Base-by-base conservation (phyloP, 2,888 invertebrate genomes). In the Euzophera pinguis region DNA sequence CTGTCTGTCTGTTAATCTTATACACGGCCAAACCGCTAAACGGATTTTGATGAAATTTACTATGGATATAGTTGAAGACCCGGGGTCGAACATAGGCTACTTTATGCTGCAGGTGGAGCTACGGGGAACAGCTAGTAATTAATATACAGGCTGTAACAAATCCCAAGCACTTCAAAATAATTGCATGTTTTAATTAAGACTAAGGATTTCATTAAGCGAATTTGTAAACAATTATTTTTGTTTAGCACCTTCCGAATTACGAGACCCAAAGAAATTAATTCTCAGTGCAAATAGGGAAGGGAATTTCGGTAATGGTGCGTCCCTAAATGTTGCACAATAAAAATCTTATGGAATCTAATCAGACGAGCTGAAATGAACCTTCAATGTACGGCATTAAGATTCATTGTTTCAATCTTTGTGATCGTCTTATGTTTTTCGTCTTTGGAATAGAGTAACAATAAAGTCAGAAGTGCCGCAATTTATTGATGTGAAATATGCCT, bases 181-280 rank as follows among this genome's bases (percentile, higher is more conserved):
- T 57, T 58, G 49, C 47, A 59, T 47, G 38, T 45, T 55, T 51
- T 61, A 61, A 60, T 61, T 59, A 61, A 55, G 53, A 54, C 52
- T 48, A 35, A 53, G 53, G 47, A 53, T 60, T 64, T 61, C 59
- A 62, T 62, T 59, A 63, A 59, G 57, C 42, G 43, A 53, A 57
- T 59, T 59, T 55, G 57, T 59, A 58, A 60, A 60, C 59, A 63
- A 63, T 63, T 60, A 63, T 63, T 63, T 64, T 63, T 61, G 57
- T 56, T 58, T 53, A 60, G 57, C 56, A 54, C 59, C 55, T 59
- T 52, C 58, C 52, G 53, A 52, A 56, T 50, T 53, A 58, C 52
- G 53, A 49, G 50, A 32, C 54, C 53, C 41, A 53, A 61, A 60
- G 61, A 55, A 60, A 64, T 66, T 64, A 66, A 64, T 62, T 66